Percentiles rank a stretch among this genome's conserved stretches.
Conservation (phyloP, 2,888 invertebrate genomes). For the Acanthococcus lagerstroemiae region DNA sequence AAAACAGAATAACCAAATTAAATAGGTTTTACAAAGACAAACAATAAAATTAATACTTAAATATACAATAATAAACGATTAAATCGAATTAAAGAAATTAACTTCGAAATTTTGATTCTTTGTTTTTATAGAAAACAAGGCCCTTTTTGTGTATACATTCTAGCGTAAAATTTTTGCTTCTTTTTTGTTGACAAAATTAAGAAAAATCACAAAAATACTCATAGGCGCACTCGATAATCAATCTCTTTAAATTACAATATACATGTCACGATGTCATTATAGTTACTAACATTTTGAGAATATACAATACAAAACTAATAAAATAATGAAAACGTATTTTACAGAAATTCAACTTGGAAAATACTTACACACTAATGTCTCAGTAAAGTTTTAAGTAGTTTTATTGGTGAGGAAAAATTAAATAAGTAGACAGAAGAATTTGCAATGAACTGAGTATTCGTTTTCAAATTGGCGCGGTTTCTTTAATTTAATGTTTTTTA, state of each 20-base stretch:
- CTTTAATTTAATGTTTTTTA: conserved; percentile 42
- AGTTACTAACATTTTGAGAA: neutral
- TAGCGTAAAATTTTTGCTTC: too few relatives aligned
- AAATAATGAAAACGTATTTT: neutral
- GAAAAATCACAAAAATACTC: neutral
- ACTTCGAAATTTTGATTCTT: neutral
- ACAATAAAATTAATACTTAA: too few relatives aligned
- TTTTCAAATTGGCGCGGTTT: too few relatives aligned
- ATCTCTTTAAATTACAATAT: neutral
- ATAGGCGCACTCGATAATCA: neutral
- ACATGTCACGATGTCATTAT: neutral
- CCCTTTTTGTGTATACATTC: neutral
- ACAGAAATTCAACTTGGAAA: too few relatives aligned
- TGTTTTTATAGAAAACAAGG: neutral
- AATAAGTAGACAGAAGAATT: too few relatives aligned
- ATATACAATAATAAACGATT: too few relatives aligned
- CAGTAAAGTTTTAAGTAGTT: too few relatives aligned
- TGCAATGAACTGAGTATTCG: too few relatives aligned
- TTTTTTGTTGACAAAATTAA: neutral
- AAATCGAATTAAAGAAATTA: neutral
- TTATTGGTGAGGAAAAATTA: too few relatives aligned
- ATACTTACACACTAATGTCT: too few relatives aligned
- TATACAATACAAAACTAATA: neutral
- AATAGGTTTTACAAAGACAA: too few relatives aligned
- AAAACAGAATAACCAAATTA: too few relatives aligned